phyloP scores from a whole-genome alignment of 2,797 vertebrate genomes.

The Columba guinea region DNA sequence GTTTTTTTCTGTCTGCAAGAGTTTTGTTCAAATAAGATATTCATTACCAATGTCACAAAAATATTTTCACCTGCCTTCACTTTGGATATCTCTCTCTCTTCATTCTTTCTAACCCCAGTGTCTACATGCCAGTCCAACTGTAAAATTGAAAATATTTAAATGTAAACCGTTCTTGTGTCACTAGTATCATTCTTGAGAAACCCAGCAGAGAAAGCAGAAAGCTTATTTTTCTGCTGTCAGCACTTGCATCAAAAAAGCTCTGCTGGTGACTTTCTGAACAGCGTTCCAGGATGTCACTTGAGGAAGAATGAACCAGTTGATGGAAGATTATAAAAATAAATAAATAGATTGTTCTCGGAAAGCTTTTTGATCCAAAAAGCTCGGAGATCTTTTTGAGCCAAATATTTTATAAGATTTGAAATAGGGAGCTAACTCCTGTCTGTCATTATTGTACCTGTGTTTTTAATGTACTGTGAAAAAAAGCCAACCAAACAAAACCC shows the following conservation, averaged over 20 bases:
- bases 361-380: no score
- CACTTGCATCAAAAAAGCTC: not conserved
- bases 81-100: not conserved
- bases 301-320: not conserved
- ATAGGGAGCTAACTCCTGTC: not conserved
- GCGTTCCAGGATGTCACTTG: not conserved
- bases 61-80: not conserved
- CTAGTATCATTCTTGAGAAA: not conserved
- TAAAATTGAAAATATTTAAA: slow-evolving; percentile 22
- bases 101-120: not conserved
- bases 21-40: not conserved
- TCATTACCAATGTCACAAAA: not conserved
- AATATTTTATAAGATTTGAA: not conserved
- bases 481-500: no score
- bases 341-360: not conserved
- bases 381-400: not conserved
- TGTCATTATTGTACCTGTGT: not conserved
- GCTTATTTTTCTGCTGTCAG: not conserved
- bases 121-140: not conserved
- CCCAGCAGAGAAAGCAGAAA: not conserved
- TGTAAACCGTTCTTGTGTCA: not conserved
- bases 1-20: not conserved
- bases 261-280: not conserved
- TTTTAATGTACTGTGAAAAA: not conserved
- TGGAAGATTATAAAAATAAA: not conserved